A percentile compares a stretch with the other conserved stretches of the same genome.
phyloP scores from a whole-genome alignment of 2,888 invertebrate genomes.

The Agrotis segetum region DNA sequence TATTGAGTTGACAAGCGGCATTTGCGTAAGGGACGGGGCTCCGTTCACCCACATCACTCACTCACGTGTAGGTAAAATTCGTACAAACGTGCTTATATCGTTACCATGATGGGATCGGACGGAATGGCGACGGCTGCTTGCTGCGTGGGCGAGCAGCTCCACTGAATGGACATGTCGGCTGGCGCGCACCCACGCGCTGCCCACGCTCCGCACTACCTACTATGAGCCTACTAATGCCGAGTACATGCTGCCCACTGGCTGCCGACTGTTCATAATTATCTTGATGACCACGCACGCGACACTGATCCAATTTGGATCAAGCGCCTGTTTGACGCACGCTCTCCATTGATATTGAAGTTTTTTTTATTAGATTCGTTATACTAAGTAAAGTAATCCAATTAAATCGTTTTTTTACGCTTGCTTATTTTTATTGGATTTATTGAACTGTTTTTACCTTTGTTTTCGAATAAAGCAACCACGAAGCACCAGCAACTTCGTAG shows the following conservation, averaged over 20 bases:
- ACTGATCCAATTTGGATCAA: slow-evolving; percentile 73
- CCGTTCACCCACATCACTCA: slow-evolving; percentile 72
- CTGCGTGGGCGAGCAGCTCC: slow-evolving; percentile 77
- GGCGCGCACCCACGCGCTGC: slow-evolving; percentile 76
- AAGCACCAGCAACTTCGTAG: too few species aligned
- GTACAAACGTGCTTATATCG: slow-evolving; percentile 69
- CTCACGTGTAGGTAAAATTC: slow-evolving; percentile 71
- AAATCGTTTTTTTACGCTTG: not conserved
- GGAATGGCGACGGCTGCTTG: slow-evolving; percentile 72
- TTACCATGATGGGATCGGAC: slow-evolving; percentile 79
- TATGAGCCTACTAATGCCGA: slow-evolving; percentile 63
- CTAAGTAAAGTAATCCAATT: slow-evolving; percentile 18
- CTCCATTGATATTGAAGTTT: slow-evolving; percentile 23
- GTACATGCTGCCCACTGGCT: slow-evolving; percentile 60
- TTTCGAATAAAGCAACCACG: not conserved
- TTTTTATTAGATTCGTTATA: slow-evolving; percentile 2
- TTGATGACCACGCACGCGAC: slow-evolving; percentile 74
- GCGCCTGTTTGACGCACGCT: slow-evolving; percentile 51
- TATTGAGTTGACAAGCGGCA: slow-evolving; percentile 50
- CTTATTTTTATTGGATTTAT: not conserved
- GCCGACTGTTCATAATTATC: slow-evolving; percentile 74
- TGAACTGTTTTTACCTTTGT: not conserved
- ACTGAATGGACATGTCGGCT: slow-evolving; percentile 85
- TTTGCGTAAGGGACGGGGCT: slow-evolving; percentile 64
- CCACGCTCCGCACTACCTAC: slow-evolving; percentile 66